These are phyloP conservation scores for Agriotes lineatus DNA, from an alignment of 2,888 invertebrate species.

Conservation along the genomic window DNA sequence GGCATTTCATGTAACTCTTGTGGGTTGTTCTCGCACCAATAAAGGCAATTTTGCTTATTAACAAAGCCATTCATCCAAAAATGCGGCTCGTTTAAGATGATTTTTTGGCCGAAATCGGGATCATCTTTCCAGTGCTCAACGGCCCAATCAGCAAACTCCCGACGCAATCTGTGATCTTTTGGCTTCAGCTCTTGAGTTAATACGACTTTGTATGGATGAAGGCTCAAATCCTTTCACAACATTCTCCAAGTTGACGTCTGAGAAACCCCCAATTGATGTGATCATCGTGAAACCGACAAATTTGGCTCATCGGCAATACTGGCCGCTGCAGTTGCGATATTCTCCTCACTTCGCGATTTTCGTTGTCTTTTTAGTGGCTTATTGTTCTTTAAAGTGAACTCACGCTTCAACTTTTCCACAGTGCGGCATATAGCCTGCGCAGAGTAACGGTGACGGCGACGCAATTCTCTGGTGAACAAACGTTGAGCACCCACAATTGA, in stretches of 20 bases:
- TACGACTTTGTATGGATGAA: constrained; percentile 29
- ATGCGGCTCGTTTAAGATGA: too few species aligned
- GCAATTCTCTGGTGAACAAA: too few species aligned
- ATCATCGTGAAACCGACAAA: constrained; percentile 14
- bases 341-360: constrained; percentile 16
- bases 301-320: constrained; percentile 20
- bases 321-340: too few species aligned
- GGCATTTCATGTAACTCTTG: too few species aligned
- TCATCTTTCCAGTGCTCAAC: too few species aligned
- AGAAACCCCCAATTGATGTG: constrained; percentile 18
- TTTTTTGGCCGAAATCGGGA: too few species aligned
- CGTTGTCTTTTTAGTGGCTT: constrained; percentile 23
- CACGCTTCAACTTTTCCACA: constrained; percentile 18
- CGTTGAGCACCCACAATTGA: too few species aligned
- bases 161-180: neutral
- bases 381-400: constrained; percentile 20
- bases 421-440: constrained; percentile 26
- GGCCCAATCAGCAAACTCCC: constrained; percentile 11
- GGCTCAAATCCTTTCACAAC: constrained; percentile 26
- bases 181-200: constrained; percentile 18
- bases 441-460: too few species aligned
- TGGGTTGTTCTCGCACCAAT: too few species aligned
- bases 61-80: too few species aligned
- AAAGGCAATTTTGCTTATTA: too few species aligned
- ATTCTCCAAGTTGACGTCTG: constrained; percentile 32